Evolutionary conservation across 2,797 vertebrate genomes (phyloP), one percentile per base, ranked within the genome.

Genomic region (Melanogrammus aeglefinus): DNA sequence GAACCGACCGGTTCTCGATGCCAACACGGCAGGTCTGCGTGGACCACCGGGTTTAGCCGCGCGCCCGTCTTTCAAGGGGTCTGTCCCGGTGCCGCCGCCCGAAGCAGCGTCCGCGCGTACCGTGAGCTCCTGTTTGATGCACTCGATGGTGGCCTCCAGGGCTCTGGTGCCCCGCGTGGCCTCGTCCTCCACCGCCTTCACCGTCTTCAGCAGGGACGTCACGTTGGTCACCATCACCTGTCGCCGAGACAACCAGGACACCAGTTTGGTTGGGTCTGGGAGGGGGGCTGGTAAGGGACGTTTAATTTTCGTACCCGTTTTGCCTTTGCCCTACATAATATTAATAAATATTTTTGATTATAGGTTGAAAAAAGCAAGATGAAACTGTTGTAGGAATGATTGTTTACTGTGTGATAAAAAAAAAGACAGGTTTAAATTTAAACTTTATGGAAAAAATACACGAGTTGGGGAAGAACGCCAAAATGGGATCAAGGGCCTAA

Each of bases 141-240:
- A 98, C 82, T 99, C 98, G 0, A 99, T 99, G 0, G 97, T 98
- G 84, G 96, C 95, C 90, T 99, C 98, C 0, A 99, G 95, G 0
- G 98, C 98, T 86, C 98, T 95, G 2, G 98, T 99, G 41, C 98
- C 98, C 8, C 97, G 94, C 4, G 97, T 99, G 69, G 98, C 98
- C 89, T 99, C 98, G 9, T 99, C 98, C 92, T 99, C 98, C 27
- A 99, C 97, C 0, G 98, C 98, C 91, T 99, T 99, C 75, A 99
- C 98, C 0, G 98, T 99, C 92, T 99, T 99, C 89, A 99, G 91
- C 81, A 99, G 94, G 0, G 97, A 99, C 0, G 98, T 99, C 80
- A 99, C 97, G 4, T 99, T 99, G 78, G 97, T 99, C 88, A 99
- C 98, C 98, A 99, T 99, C 82, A 99, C 98, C 97, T 99, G 86